Conservation (phyloP, 2,888 invertebrate species). For the Tenthredo mesomela region DNA sequence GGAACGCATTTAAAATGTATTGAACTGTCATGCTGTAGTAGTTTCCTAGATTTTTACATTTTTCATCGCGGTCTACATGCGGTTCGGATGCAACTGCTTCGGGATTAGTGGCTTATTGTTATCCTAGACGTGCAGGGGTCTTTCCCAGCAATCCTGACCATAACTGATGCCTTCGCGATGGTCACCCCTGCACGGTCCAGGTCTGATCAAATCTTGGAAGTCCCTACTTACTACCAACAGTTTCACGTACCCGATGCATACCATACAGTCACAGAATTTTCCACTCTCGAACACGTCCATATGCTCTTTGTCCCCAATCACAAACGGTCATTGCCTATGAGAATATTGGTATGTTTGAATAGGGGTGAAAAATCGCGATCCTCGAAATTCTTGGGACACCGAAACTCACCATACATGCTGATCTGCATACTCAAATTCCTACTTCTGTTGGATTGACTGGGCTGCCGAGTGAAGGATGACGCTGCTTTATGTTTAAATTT, state of each 20-base stretch:
- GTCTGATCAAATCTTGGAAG: constrained; percentile 1
- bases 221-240: neutral
- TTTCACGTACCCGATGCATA: neutral
- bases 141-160: constrained; percentile 49
- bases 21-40: constrained; percentile 75
- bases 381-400: neutral
- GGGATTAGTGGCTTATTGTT: constrained; percentile 74
- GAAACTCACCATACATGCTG: neutral
- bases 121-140: constrained; percentile 66
- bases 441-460: neutral
- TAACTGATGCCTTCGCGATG: constrained; percentile 46
- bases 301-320: neutral
- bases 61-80: constrained; percentile 70
- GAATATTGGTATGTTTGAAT: neutral
- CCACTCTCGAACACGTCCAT: neutral
- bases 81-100: constrained; percentile 59
- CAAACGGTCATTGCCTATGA: neutral
- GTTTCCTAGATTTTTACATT: constrained; percentile 76
- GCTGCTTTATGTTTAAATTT: constrained; percentile 46
- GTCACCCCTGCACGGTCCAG: constrained; percentile 52
- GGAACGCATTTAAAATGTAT: constrained; percentile 78
- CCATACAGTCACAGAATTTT: neutral
- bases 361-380: neutral
- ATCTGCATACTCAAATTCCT: constrained; percentile 23
- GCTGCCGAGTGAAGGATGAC: constrained; percentile 33